phyloP scores from a whole-genome alignment of 1,140 invertebrate species.

The Chironomus tepperi region DNA sequence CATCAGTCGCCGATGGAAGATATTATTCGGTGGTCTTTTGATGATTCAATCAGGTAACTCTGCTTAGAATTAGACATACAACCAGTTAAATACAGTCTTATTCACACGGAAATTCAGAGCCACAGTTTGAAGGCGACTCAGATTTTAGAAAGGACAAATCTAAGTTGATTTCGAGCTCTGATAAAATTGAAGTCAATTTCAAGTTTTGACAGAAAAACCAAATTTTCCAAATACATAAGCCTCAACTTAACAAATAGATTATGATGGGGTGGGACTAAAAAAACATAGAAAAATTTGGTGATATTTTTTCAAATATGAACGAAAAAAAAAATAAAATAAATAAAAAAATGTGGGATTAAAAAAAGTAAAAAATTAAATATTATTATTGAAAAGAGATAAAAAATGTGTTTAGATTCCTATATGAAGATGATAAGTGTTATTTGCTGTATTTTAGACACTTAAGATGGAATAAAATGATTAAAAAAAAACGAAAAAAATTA shows the following conservation, averaged over 20 bases:
- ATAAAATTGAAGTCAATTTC: too few relatives aligned
- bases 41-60: too few relatives aligned
- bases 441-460: slow-evolving; percentile 8
- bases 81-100: too few relatives aligned
- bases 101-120: too few relatives aligned
- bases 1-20: too few relatives aligned
- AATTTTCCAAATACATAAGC: neutral
- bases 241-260: too few relatives aligned
- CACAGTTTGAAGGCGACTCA: too few relatives aligned
- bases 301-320: neutral
- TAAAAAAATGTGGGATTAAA: neutral
- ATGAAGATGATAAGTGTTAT: slow-evolving; percentile 14
- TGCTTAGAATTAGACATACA: too few relatives aligned
- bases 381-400: neutral
- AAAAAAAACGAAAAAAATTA: neutral
- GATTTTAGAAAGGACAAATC: too few relatives aligned
- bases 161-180: too few relatives aligned
- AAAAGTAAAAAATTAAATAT: neutral
- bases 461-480: neutral
- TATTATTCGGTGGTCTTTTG: too few relatives aligned
- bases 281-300: neutral
- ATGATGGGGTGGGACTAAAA: too few relatives aligned
- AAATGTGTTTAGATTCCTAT: slow-evolving; percentile 14
- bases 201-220: neutral
- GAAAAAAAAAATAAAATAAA: neutral